These are phyloP conservation scores for Carabus problematicus DNA, from an alignment of 2,888 invertebrate species.

Conservation along the genomic window DNA sequence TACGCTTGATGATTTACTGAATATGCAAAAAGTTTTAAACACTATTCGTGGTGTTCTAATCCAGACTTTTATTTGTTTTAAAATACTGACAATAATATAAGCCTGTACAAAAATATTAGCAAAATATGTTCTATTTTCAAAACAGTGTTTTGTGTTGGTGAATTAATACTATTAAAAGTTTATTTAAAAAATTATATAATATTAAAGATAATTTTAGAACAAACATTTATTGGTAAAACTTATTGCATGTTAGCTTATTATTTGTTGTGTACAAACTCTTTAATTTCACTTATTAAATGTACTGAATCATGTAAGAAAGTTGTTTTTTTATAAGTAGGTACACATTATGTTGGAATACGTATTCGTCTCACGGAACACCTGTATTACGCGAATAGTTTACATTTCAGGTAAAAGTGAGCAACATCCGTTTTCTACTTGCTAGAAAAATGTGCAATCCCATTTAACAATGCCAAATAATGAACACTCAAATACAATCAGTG, in stretches of 20 bases:
- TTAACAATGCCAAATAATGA: constrained; percentile 19
- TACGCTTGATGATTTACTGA: constrained; percentile 30
- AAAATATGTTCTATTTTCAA: background rate
- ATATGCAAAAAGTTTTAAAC: constrained; percentile 28
- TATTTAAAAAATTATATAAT: too few relatives aligned
- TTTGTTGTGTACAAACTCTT: background rate
- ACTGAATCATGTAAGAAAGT: too few relatives aligned
- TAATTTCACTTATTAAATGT: background rate
- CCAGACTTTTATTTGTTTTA: background rate
- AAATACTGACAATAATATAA: too few relatives aligned
- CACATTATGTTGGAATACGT: constrained; percentile 20
- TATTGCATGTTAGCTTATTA: too few relatives aligned
- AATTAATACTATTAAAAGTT: background rate
- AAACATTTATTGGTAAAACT: too few relatives aligned
- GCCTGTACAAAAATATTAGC: background rate
- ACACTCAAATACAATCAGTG: too few relatives aligned
- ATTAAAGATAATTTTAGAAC: too few relatives aligned
- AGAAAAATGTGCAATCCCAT: constrained; percentile 29
- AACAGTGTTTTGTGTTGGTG: background rate
- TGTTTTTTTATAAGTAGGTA: constrained; percentile 13
- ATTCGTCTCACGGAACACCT: background rate
- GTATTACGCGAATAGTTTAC: constrained; percentile 17
- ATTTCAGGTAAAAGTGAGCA: constrained; percentile 28
- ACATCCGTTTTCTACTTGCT: constrained; percentile 29
- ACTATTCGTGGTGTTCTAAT: background rate